A percentile compares a stretch with the other conserved stretches of the same genome.
These are phyloP conservation scores for Tinamus major DNA, from an alignment of 2,797 vertebrate species.

Conservation along the genomic window DNA sequence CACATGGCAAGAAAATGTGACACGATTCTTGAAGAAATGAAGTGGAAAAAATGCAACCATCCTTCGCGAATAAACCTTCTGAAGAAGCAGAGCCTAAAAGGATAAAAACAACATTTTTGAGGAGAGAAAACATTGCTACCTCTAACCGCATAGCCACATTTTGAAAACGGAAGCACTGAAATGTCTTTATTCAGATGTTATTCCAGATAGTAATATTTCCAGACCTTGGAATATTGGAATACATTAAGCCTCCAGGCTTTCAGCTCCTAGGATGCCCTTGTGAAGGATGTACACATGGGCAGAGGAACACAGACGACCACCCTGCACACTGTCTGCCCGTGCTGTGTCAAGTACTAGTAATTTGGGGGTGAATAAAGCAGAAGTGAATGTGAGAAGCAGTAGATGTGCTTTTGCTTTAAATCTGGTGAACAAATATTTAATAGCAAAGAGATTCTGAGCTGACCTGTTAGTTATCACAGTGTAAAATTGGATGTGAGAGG, in stretches of 20 bases:
- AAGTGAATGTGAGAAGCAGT: neutral
- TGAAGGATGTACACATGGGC: neutral
- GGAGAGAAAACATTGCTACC: neutral
- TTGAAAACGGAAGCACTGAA: neutral
- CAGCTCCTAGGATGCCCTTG: neutral
- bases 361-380: neutral
- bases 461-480: neutral
- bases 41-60: neutral
- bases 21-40: neutral
- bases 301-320: neutral
- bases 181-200: neutral
- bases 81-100: neutral
- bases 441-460: neutral
- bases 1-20: neutral
- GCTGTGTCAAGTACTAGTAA: neutral
- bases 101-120: neutral
- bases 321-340: neutral
- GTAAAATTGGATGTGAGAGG: slow-evolving; percentile 55
- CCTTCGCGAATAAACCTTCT: neutral
- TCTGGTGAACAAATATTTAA: neutral
- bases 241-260: neutral
- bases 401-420: neutral
- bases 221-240: no score
- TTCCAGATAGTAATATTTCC: neutral
- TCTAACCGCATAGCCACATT: neutral